A percentile compares a stretch with the other conserved stretches of the same genome.
phyloP scores from a whole-genome alignment of 2,888 invertebrate species.

The Anodontia alba region DNA sequence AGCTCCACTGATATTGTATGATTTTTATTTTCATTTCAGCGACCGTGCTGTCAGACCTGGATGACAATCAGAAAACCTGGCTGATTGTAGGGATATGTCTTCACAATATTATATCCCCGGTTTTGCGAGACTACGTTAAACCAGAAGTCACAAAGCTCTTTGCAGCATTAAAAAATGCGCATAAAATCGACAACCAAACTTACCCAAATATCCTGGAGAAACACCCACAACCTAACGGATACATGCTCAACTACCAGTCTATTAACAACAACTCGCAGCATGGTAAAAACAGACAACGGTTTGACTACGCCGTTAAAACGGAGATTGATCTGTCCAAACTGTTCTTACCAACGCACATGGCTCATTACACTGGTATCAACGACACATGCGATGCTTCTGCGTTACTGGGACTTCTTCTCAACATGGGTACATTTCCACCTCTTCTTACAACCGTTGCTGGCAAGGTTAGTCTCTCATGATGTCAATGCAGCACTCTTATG shows the following conservation, averaged over 20 bases:
- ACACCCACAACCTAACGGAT: slow-evolving; percentile 25
- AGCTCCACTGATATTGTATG: too few species aligned
- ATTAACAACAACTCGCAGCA: slow-evolving; percentile 45
- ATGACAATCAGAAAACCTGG: slow-evolving; percentile 49
- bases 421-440: slow-evolving; percentile 28
- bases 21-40: too few species aligned
- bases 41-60: not conserved
- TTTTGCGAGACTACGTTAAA: slow-evolving; percentile 26
- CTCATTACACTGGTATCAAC: slow-evolving; percentile 45
- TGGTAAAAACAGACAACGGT: not conserved
- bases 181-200: slow-evolving; percentile 38
- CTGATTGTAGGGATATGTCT: slow-evolving; percentile 48
- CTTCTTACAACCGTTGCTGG: not conserved
- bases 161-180: not conserved
- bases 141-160: slow-evolving; percentile 27
- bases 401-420: slow-evolving; percentile 38
- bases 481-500: too few species aligned
- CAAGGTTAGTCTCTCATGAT: slow-evolving; percentile 31
- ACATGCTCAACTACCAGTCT: slow-evolving; percentile 43
- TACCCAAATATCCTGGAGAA: slow-evolving; percentile 19
- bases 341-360: slow-evolving; percentile 43
- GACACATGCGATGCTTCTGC: slow-evolving; percentile 46
- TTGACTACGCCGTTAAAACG: slow-evolving; percentile 35
- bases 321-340: slow-evolving; percentile 49
- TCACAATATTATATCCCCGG: slow-evolving; percentile 42